These are phyloP conservation scores for Monopis laevigella DNA, from an alignment of 2,888 invertebrate species.

Conservation along the genomic window DNA sequence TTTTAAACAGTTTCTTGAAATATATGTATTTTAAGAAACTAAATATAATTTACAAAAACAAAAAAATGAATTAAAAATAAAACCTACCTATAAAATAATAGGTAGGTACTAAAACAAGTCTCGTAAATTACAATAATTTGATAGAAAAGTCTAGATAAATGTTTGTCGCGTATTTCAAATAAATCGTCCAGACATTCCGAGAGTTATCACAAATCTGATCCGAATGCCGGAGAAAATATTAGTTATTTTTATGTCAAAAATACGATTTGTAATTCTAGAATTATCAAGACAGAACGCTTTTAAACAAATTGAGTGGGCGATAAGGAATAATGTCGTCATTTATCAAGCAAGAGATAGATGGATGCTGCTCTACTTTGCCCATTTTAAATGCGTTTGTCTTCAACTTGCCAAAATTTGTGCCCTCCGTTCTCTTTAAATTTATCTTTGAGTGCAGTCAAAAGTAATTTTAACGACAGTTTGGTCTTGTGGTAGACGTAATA, in stretches of 20 bases:
- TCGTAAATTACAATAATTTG: too few species aligned
- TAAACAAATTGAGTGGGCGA: constrained; percentile 68
- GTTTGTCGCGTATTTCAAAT: constrained; percentile 33
- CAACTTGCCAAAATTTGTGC: constrained; percentile 62
- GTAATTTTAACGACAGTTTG: too few species aligned
- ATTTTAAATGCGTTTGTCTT: constrained; percentile 68
- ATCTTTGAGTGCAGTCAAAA: too few species aligned
- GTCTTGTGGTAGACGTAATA: too few species aligned
- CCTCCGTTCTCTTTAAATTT: constrained; percentile 54
- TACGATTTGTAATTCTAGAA: constrained; percentile 67
- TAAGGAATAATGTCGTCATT: constrained; percentile 68
- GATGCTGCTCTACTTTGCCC: constrained; percentile 62
- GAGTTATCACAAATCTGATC: constrained; percentile 36
- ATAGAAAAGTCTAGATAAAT: too few species aligned
- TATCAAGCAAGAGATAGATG: constrained; percentile 65
- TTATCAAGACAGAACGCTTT: constrained; percentile 67
- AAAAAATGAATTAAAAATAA: too few species aligned
- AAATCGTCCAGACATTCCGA: constrained; percentile 30
- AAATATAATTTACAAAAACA: too few species aligned
- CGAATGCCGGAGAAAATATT: constrained; percentile 48
- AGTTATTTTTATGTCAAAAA: constrained; percentile 59
- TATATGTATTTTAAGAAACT: too few species aligned
- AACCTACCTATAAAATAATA: too few species aligned
- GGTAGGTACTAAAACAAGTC: too few species aligned
- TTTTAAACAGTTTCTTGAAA: too few species aligned